Evolutionary conservation across 2,797 vertebrate genomes (phyloP).

Genomic region (Apogon talboti): DNA sequence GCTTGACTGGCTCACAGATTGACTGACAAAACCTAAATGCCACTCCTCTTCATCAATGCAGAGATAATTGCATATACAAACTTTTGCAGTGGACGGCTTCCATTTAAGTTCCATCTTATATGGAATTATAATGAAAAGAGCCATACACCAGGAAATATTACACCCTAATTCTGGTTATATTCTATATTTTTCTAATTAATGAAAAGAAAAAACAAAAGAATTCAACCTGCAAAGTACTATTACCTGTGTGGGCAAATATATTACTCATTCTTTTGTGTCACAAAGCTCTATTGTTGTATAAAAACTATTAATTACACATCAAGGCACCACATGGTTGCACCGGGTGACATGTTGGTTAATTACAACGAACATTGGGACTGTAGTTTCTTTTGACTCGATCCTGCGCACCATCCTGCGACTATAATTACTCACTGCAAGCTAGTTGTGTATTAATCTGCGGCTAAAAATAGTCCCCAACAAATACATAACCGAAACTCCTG

Average conservation of each 20-base stretch:
- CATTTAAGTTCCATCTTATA: conserved; percentile 47
- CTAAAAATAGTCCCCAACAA: conserved; percentile 6
- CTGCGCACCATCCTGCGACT: conserved; percentile 5
- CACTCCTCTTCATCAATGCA: conserved; percentile 16
- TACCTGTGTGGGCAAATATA: conserved; percentile 3
- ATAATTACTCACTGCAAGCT: background rate
- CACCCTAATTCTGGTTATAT: background rate
- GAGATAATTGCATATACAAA: conserved; percentile 13
- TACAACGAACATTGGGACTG: background rate
- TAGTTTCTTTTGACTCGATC: conserved; percentile 21
- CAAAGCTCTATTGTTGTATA: background rate
- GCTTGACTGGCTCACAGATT: conserved; percentile 23
- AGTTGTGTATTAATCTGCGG: conserved; percentile 17
- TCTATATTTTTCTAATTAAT: background rate
- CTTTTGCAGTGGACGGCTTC: conserved; percentile 30
- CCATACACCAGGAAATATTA: background rate
- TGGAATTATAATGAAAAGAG: conserved; percentile 35
- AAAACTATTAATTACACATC: conserved; percentile 13
- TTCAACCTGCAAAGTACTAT: background rate
- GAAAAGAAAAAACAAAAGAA: conserved; percentile 3
- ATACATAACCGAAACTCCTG: background rate
- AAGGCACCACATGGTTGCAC: conserved; percentile 3
- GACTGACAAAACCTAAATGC: conserved; percentile 37
- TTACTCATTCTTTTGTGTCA: background rate
- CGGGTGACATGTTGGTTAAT: background rate